Evolutionary conservation across 2,888 invertebrate genomes (phyloP), one percentile per base, ranked within the genome.

Genomic region (Herminia tarsipennalis): DNA sequence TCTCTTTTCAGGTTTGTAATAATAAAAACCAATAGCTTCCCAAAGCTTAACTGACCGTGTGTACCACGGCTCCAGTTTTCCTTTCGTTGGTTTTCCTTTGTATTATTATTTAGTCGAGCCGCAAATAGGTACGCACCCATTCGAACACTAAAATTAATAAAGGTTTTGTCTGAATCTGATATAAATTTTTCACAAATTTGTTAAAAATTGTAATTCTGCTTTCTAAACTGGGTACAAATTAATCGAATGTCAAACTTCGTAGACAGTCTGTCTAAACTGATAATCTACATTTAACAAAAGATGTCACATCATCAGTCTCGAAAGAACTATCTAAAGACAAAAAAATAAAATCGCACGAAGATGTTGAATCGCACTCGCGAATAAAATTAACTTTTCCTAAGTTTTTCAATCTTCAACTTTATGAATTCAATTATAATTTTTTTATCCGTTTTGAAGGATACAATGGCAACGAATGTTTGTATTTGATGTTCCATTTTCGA

Each of bases 11-110:
- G 33, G 34, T 30, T 48, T 36, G 37, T 56, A 38, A 56, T 37
- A 60, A 67, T 65, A 65, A 69, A 64, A 73, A 72, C 68, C 75
- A 63, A 76, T 76, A 69, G 56, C 48, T 66, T 63, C 61, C 65
- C 38, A 62, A 66, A 63, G 70, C 66, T 60, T 73, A 77, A 76
- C 76, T 77, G 73, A 70, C 74, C 77, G 67, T 70, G 57, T 50
- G 52, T 57, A 55, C 62, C 59, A 53, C 55, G 58, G 59, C 60
- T 52, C n/a, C n/a, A n/a, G 63, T 58, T 62, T 52, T 53, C 45
- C 55, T 56, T 67, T 59, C 60, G 66, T 66, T 65, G 53, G 56
- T 54, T 64, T 66, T 54, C 57, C 58, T 73, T 69, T 72, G 63
- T 73, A 56, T 66, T 74, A 64, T 66, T 72, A 69, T 71, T 71